Evolutionary conservation across 2,113 vertebrate genomes (phyloP), one percentile per base, ranked within the genome.

Genomic region (Melospiza georgiana): DNA sequence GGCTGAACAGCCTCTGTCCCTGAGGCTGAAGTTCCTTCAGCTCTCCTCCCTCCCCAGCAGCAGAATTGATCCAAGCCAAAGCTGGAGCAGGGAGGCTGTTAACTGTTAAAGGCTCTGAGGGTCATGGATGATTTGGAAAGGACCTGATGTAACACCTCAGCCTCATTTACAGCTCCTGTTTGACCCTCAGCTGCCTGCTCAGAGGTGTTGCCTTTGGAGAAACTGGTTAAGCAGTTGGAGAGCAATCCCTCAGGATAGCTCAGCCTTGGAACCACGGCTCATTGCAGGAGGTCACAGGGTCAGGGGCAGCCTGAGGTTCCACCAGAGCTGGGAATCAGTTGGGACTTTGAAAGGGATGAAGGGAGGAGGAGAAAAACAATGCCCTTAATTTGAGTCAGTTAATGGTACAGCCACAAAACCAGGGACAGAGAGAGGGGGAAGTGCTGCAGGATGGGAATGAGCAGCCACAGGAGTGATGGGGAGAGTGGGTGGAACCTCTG

Each of bases 81-180:
- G 49, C 78, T 55, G 3, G 9, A 55, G 43, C 67, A 44, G n/a
- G 9, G 58, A 73, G 31, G 12, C 37, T 79, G 54, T 65, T 87
- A 85, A 65, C 71, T n/a, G 0, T 46, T 68, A 22, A 41, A 75
- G 71, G 55, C 7, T 65, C 85, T 24, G 33, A 66, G 6, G 25
- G 30, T 13, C 25, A 0, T 13, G 71, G 90, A 10, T 4, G 3
- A 2, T 44, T 68, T 54, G 48, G 69, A 24, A 71, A 37, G 52
- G 19, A 74, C 6, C 30, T 2, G 2, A 11, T 54, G 9, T 23
- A 30, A 22, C 12, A 0, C 39, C 52, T 0, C 15, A 55, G 8
- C 41, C 30, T 65, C 67, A 4, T 54, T 52, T 37, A 31, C 33
- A 68, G 33, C 46, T 49, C 65, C 16, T 0, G 0, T 61, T 55